These are phyloP conservation scores for Bostrychus sinensis DNA, from an alignment of 2,113 vertebrate genomes.

Conservation along the genomic window DNA sequence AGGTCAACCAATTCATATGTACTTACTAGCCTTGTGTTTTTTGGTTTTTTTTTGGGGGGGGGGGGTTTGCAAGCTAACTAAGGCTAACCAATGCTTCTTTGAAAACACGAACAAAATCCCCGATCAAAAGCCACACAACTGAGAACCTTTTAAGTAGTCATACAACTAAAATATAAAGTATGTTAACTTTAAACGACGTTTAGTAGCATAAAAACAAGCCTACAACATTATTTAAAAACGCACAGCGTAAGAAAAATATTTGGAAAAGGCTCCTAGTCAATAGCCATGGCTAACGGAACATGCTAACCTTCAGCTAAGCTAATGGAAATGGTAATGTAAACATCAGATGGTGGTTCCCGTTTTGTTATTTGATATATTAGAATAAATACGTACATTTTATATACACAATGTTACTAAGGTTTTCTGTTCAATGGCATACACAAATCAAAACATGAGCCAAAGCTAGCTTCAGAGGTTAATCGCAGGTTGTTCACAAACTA, in stretches of 20 bases:
- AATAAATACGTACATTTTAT: too few species aligned
- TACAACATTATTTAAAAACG: background rate
- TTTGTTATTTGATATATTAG: background rate
- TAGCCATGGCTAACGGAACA: constrained; percentile 1
- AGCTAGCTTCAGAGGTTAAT: constrained; percentile 20
- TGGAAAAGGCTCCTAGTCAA: background rate
- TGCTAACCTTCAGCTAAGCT: constrained; percentile 40
- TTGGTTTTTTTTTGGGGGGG: too few species aligned
- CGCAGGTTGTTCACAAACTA: constrained; percentile 39
- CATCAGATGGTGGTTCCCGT: constrained; percentile 26
- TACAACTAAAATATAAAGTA: background rate
- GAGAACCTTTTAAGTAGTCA: too few species aligned
- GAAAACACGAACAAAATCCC: constrained; percentile 31
- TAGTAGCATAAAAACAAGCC: background rate
- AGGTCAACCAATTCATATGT: too few species aligned
- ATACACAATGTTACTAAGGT: too few species aligned
- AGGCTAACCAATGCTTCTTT: constrained; percentile 37
- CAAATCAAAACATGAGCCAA: background rate
- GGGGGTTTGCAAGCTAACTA: too few species aligned
- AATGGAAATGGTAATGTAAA: constrained; percentile 56
- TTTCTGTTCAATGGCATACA: background rate
- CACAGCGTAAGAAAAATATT: background rate
- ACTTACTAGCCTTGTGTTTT: too few species aligned
- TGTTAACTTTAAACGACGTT: accelerated
- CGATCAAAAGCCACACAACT: constrained; percentile 26